Evolutionary conservation across 2,113 vertebrate genomes (phyloP), one percentile per base, ranked within the genome.

Genomic region (Nansenia antarctica): DNA sequence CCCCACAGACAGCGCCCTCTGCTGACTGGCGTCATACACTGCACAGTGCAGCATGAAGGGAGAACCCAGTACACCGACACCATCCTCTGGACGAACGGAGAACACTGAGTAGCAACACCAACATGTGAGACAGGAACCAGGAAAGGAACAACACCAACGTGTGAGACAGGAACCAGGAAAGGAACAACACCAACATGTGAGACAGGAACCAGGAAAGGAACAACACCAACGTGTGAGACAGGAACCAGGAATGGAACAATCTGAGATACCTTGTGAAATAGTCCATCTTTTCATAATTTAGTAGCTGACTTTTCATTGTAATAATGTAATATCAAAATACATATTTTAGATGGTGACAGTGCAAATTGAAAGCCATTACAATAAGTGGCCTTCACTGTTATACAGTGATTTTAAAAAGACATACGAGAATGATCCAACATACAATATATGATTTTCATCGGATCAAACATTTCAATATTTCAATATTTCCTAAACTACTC

Each of bases 21-120:
- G 68, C 22, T 34, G 57, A 37, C 49, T 42, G 9, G 70, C 61
- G 69, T 83, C 77, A 30, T 81, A 73, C 34, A 65, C 80, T 59
- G 70, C 70, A 58, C 86, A 87, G 30, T 73, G 63, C 64, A 86
- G 59, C 39, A 73, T 73, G 55, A 87, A 70, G 1, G 76, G 69
- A 20, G 20, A 53, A 3, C 79, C 74, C 53, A 82, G 67, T 22
- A 77, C 31, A 20, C 76, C 80, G 8, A 78, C 66, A 12, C 47
- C 66, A 69, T 84, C 78, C 29, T 79, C 59, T 2, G 84, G 74
- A 32, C 26, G 64, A 12, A 45, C 52, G 26, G 80, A 70, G 32
- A 84, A 83, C 26, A 75, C 78, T 83, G 35, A 69, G 26, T 35
- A 53, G 18, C n/a, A 14, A 49, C 45, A 49, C 6, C n/a, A 49